Evolutionary conservation across 2,797 vertebrate species (phyloP).

Genomic region (Oryzias sinensis): DNA sequence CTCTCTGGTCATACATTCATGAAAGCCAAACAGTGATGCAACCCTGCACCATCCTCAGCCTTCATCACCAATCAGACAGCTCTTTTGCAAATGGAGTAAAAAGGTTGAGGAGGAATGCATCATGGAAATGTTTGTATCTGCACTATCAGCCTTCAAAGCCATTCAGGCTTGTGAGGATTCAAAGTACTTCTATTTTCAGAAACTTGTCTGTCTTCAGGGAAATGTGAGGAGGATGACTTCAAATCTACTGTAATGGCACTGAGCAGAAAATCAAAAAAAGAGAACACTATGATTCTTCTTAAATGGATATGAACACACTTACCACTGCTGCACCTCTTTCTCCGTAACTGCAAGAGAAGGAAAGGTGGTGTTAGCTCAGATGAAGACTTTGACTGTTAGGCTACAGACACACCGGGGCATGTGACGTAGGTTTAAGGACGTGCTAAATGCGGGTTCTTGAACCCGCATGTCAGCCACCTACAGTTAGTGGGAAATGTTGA

Average conservation of each 20-base stretch:
- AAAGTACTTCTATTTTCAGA: conserved; percentile 71
- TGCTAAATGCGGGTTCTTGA: too few species aligned
- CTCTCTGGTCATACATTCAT: conserved; percentile 26
- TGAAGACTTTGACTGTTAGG: conserved; percentile 28
- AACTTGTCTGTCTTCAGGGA: conserved; percentile 46
- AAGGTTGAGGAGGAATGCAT: conserved; percentile 50
- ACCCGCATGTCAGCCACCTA: conserved; percentile 10
- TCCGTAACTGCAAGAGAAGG: conserved; percentile 75
- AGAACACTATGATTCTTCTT: not conserved
- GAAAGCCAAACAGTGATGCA: conserved; percentile 29
- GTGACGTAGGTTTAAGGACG: too few species aligned
- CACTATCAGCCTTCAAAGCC: conserved; percentile 62
- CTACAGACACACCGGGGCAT: too few species aligned
- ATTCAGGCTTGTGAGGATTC: conserved; percentile 44
- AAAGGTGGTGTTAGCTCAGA: conserved; percentile 43
- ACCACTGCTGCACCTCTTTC: conserved; percentile 79
- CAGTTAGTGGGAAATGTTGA: not conserved
- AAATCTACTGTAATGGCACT: conserved; percentile 31
- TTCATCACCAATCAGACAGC: conserved; percentile 44
- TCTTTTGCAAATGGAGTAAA: conserved; percentile 39
- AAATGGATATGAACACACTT: conserved; percentile 55
- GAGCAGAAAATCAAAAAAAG: conserved; percentile 9
- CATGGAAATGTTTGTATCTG: conserved; percentile 53
- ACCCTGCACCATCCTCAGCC: conserved; percentile 2
- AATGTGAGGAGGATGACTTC: conserved; percentile 37